Evolutionary conservation across 2,113 vertebrate species (phyloP).

Genomic region (Microcebus lehilahytsara): DNA sequence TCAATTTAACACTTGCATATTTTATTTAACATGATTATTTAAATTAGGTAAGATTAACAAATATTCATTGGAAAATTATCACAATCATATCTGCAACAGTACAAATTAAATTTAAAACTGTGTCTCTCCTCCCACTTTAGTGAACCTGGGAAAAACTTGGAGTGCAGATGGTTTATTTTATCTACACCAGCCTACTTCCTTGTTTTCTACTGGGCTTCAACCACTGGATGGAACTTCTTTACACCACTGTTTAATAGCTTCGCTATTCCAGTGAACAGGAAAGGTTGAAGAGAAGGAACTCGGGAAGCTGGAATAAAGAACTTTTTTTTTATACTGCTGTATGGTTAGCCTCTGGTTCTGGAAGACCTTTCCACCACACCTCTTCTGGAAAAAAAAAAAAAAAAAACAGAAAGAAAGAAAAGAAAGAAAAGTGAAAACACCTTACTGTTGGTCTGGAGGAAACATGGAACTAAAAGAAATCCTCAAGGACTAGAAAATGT

Average conservation of each 20-base stretch:
- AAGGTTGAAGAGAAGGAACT: conserved; percentile 6
- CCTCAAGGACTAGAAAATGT: not conserved
- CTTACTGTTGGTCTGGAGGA: not conserved
- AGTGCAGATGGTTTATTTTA: not conserved
- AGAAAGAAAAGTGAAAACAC: not conserved
- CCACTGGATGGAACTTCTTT: not conserved
- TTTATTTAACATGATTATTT: conserved; percentile 21
- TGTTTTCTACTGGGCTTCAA: not conserved
- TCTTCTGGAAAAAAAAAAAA: not conserved
- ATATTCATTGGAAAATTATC: not conserved
- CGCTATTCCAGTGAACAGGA: conserved; percentile 1
- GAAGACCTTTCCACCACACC: conserved; percentile 19
- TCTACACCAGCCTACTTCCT: not conserved
- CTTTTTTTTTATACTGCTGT: not conserved
- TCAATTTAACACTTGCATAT: not conserved
- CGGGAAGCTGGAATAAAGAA: conserved; percentile 42
- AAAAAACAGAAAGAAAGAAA: not conserved
- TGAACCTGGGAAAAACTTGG: not conserved
- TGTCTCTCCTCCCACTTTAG: not conserved
- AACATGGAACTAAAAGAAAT: conserved; percentile 18
- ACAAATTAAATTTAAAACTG: not conserved
- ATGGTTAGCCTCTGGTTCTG: conserved; percentile 16
- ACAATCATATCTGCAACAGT: not conserved
- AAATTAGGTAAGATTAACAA: not conserved
- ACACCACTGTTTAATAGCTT: not conserved